A percentile compares a stretch with the other conserved stretches of the same genome.
phyloP scores from a whole-genome alignment of 2,888 invertebrate species.

The Fabriciana adippe region DNA sequence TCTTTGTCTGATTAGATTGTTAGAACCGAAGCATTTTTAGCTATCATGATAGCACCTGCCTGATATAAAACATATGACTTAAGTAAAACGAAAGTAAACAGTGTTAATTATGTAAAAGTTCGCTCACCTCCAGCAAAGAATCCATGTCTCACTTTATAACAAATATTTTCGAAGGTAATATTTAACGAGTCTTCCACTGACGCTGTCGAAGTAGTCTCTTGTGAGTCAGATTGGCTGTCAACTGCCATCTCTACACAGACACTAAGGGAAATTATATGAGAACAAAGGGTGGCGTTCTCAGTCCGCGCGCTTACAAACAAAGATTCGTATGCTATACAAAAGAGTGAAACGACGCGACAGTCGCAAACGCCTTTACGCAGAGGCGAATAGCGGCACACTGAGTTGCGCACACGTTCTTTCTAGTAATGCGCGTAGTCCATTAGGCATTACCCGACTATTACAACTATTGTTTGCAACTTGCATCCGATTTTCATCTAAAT shows the following conservation, averaged over 20 bases:
- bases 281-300: constrained; percentile 53
- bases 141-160: constrained; percentile 84
- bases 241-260: constrained; percentile 57
- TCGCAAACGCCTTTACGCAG: constrained; percentile 48
- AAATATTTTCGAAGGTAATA: constrained; percentile 85
- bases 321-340: constrained; percentile 66
- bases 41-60: too few relatives aligned
- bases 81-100: constrained; percentile 30
- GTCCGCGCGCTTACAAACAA: constrained; percentile 60
- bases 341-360: constrained; percentile 46
- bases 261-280: constrained; percentile 44
- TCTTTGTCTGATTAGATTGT: constrained; percentile 12
- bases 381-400: constrained; percentile 45
- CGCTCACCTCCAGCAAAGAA: constrained; percentile 78
- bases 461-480: constrained; percentile 5
- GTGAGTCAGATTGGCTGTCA: constrained; percentile 65
- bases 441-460: constrained; percentile 13
- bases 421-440: constrained; percentile 13
- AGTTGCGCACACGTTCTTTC: constrained; percentile 41
- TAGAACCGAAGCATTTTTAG: constrained; percentile 6
- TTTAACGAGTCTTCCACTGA: constrained; percentile 78
- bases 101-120: constrained; percentile 33
- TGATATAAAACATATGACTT: neutral
- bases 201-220: constrained; percentile 69
- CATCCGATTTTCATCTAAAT: constrained; percentile 9